phyloP scores from a whole-genome alignment of 2,113 vertebrate genomes.

The Pelecanus crispus region DNA sequence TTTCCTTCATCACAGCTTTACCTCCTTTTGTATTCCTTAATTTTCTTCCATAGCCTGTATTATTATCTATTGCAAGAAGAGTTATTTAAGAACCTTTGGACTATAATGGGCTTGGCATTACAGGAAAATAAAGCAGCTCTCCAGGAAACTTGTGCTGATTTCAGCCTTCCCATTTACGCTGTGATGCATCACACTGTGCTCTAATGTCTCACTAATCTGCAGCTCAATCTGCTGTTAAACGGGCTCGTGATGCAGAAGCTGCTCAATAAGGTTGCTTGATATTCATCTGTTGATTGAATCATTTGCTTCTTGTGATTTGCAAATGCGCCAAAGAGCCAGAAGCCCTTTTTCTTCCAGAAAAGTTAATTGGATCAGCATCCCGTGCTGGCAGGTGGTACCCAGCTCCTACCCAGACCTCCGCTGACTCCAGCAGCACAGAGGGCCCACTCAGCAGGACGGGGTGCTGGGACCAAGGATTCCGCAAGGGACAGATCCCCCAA shows the following conservation, averaged over 20 bases:
- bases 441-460: not conserved
- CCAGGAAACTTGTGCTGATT: conserved; percentile 62
- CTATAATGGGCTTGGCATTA: conserved; percentile 58
- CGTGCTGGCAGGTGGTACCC: not conserved
- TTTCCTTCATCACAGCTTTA: not conserved
- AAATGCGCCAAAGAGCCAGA: conserved; percentile 1
- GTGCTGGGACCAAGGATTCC: fast-evolving
- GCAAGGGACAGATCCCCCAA: not conserved
- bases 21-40: conserved; percentile 10
- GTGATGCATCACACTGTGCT: conserved; percentile 60
- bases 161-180: conserved; percentile 58
- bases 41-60: conserved; percentile 23
- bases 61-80: conserved; percentile 42
- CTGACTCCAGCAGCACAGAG: not conserved
- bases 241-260: conserved; percentile 15
- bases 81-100: conserved; percentile 66
- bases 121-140: conserved; percentile 53
- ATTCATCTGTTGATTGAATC: conserved; percentile 37
- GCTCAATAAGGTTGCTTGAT: conserved; percentile 27
- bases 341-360: conserved; percentile 38
- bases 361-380: conserved; percentile 58
- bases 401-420: not conserved
- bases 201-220: conserved; percentile 68
- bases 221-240: conserved; percentile 69
- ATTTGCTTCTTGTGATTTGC: conserved; percentile 2